Evolutionary conservation across 2,113 vertebrate species (phyloP), one percentile per base, ranked within the genome.

Genomic region (Prochilodus magdalenae): DNA sequence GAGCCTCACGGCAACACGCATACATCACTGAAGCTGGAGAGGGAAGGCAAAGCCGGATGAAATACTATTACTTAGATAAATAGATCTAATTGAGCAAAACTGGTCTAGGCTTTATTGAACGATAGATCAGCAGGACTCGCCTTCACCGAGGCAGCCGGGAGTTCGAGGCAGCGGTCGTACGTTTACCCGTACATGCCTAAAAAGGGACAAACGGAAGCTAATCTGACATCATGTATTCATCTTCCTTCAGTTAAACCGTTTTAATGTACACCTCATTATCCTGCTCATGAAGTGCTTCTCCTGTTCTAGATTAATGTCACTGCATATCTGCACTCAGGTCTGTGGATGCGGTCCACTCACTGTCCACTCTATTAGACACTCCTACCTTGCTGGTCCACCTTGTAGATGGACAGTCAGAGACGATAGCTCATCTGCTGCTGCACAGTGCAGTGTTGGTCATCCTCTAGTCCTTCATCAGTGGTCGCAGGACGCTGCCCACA

Each of bases 71-170:
- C 83, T 86, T 36, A 77, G 66, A 89, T 88, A 82, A 89, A 85
- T 77, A 74, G 30, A 89, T 83, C 80, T 88, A 88, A 87, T 89
- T 89, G 82, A 86, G 84, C 81, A 88, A 88, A 88, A 85, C 82
- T 77, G 81, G 44, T 63, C 79, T 57, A 29, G 73, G 63, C 73
- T 83, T 88, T 86, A 88, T 84, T 88, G 83, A 83, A 82, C 81
- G 73, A 86, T 85, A 88, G 85, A 83, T 90, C 86, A 86, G 75
- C 60, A 20, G 53, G 4, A 18, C 22, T 47, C 20, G 73, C 74
- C 63, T 51, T 72, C 76, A n/a, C 55, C 12, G 33, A 33, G 14
- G 29, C 63, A 26, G 74, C 57, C 18, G 27, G 33, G 73, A 10
- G 27, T 66, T 77, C 72, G 66, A 73, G 67, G 81, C 33, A 36